These are phyloP conservation scores for Hoplostethus atlanticus DNA, from an alignment of 2,797 vertebrate species.

Conservation along the genomic window DNA sequence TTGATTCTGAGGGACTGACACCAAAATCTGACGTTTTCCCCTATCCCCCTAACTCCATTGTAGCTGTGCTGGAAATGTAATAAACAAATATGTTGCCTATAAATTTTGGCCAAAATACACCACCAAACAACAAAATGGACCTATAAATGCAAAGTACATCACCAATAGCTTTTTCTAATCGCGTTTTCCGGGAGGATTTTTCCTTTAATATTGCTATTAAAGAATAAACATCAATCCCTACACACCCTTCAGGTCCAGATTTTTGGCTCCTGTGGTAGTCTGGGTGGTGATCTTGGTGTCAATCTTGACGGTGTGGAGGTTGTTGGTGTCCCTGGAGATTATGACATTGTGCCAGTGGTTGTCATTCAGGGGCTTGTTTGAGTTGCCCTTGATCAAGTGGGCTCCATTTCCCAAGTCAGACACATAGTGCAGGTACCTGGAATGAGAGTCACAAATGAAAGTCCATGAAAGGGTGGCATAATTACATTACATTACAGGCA, in stretches of 20 bases:
- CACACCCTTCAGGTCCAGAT: constrained; percentile 95
- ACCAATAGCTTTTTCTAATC: no score
- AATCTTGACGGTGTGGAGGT: constrained; percentile 97
- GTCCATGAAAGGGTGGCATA: neutral
- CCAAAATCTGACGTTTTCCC: no score
- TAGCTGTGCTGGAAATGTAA: no score
- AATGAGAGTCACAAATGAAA: constrained; percentile 25
- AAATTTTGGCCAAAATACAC: no score
- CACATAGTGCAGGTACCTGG: constrained; percentile 95
- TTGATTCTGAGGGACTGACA: no score
- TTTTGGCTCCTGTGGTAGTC: constrained; percentile 94
- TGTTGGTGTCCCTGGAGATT: constrained; percentile 97
- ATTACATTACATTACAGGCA: no score
- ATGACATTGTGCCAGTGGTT: constrained; percentile 99
- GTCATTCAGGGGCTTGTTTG: constrained; percentile 97
- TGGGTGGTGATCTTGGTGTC: constrained; percentile 97
- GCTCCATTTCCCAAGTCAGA: constrained; percentile 97
- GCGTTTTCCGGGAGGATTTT: no score
- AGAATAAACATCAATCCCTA: constrained; percentile 26
- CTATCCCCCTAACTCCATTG: no score
- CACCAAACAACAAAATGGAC: no score
- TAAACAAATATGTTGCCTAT: no score
- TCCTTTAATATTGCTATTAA: no score
- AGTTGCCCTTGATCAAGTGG: constrained; percentile 97
- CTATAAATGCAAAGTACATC: no score